Evolutionary conservation across 2,113 vertebrate species (phyloP), one percentile per base, ranked within the genome.

Genomic region (Perognathus longimembris): DNA sequence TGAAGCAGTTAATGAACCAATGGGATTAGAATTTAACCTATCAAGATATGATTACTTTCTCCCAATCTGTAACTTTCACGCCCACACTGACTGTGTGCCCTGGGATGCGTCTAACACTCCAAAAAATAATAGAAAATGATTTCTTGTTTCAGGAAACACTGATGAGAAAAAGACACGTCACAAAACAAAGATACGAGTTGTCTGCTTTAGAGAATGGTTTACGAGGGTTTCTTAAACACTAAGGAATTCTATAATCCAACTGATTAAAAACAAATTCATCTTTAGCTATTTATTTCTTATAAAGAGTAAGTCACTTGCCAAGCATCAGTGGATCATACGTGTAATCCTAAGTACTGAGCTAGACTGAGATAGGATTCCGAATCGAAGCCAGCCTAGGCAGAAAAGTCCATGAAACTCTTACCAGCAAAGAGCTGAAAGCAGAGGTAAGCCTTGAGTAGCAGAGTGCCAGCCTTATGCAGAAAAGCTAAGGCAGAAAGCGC

Each of bases 61-160:
- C 15, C 5, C 59, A 75, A 77, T 66, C 77, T 59, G 5, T 70
- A 86, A 85, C 32, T 64, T 79, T 85, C 38, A 82, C 14, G 67
- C 4, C 24, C 66, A 90, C 12, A 88, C 6, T 57, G 45, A 70
- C 10, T 61, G 32, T 54, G 75, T 32, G 26, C 14, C 1, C 21
- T 80, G 6, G 12, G 28, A 64, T 87, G 45, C 7, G 77, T 70
- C 73, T 75, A 80, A 88, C 21, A 15, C 88, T 32, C 70, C 59
- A 59, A 64, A 88, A n/a, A 93, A 57, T 40, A 78, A 30, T 15
- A 71, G n/a, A 32, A 91, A 30, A 42, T 36, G 5, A 30, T 77
- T 69, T 91, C 32, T 93, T 88, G 17, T 82, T 77, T 92, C 32
- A 90, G 69, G 38, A 85, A 85, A 92, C 21, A 12, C 54, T 80